Evolutionary conservation across 1,140 invertebrate genomes (phyloP).

Genomic region (Daktulosphaira vitifoliae): DNA sequence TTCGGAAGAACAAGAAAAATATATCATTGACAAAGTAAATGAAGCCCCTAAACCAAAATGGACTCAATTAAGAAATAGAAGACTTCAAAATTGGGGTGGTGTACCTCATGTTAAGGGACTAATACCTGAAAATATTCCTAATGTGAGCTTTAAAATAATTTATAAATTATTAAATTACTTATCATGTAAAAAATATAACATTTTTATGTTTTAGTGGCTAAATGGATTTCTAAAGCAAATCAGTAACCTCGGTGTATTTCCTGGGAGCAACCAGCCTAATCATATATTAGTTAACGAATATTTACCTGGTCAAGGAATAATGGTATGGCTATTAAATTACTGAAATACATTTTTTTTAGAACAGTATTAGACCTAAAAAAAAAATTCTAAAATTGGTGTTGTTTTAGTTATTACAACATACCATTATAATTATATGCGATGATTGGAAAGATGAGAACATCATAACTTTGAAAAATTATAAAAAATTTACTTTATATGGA

Average conservation of each 20-base stretch:
- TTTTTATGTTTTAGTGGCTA: too few species aligned
- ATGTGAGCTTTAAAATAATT: constrained; percentile 43
- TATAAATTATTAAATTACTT: not conserved
- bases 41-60: constrained; percentile 86
- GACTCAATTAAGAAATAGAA: constrained; percentile 81
- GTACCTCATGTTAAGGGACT: constrained; percentile 87
- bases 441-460: too few species aligned
- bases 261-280: constrained; percentile 65
- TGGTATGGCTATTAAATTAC: constrained; percentile 54
- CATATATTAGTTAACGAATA: constrained; percentile 97
- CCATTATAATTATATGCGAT: too few species aligned
- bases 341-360: not conserved
- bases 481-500: too few species aligned
- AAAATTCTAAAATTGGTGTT: not conserved
- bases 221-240: constrained; percentile 65
- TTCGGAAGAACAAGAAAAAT: constrained; percentile 65
- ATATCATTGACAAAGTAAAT: constrained; percentile 64
- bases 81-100: constrained; percentile 95
- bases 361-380: not conserved
- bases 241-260: constrained; percentile 61
- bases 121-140: constrained; percentile 81
- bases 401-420: too few species aligned
- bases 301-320: constrained; percentile 81
- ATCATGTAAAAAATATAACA: too few species aligned
- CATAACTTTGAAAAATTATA: too few species aligned